A percentile compares a stretch with the other conserved stretches of the same genome.
These are phyloP conservation scores for cat (Felis catus) DNA, from an alignment of 2,113 vertebrate species.

Conservation along the genomic window F.catus_Fca126_mat1.0 CM031417.1:99562501-99563000, in stretches of 20 bases:
- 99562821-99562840: accelerated
- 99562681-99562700: not conserved
- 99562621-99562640: not conserved
- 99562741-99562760: not conserved
- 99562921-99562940: no score
- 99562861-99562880: no score
- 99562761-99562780: not conserved
- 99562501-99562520: not conserved
- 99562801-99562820: not conserved
- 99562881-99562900: no score
- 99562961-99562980: no score
- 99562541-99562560: not conserved
- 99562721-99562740: not conserved
- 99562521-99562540: not conserved
- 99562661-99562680: not conserved
- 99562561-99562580: not conserved
- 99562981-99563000: no score
- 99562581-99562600: not conserved
- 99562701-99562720: not conserved
- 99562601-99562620: not conserved
- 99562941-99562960: no score
- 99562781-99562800: not conserved
- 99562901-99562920: no score
- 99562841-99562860: no score
- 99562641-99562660: not conserved